Evolutionary conservation across 2,888 invertebrate species (phyloP), one percentile per base, ranked within the genome.

Genomic region (Chaetogeoica ovagalla): DNA sequence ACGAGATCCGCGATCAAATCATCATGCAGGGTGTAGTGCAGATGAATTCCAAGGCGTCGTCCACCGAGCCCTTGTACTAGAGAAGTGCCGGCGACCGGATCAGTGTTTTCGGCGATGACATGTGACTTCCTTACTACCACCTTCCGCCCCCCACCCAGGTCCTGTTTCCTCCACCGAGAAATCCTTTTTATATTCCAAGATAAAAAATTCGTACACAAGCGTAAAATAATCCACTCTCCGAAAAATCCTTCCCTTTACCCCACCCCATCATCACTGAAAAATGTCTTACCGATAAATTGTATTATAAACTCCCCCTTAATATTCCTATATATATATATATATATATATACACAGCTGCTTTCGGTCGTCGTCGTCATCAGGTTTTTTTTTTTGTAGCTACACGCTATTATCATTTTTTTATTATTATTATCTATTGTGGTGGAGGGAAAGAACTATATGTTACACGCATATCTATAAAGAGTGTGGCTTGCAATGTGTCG

Each of bases 1-100:
- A 57, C 21, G 75, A 75, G 17, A n/a, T 75, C 19, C 75, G 66
- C 8, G 75, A 66, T 6, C 52, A 57, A 23, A 75, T 75, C 39
- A 75, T 75, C 17, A 15, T 57, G 19, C 37, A 74, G 15, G 17
- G 74, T 2, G 19, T 74, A 9, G 3, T 75, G 21, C 57, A 65
- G 11, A 43, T 43, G 43, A 59, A 71, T 9, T 6, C 43, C 21
- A 66, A 39, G 19, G 17, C 39, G 48, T 1, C 21, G 9, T 17
- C 57, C 30, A 48, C 68, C 30, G 68, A 65, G 6, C 37, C 19
- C 21, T 39, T 66, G 2, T 55, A 57, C 39, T 57, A 57, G 19
- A 1, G 11, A 7, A 43, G 55, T 13, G 8, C 9, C 0, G 15
- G n/a, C 21, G 7, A 6, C 43, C 39, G 7, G 39, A 43, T 66